Evolutionary conservation across 2,888 invertebrate species (phyloP).

Genomic region (Pterostichus madidus): DNA sequence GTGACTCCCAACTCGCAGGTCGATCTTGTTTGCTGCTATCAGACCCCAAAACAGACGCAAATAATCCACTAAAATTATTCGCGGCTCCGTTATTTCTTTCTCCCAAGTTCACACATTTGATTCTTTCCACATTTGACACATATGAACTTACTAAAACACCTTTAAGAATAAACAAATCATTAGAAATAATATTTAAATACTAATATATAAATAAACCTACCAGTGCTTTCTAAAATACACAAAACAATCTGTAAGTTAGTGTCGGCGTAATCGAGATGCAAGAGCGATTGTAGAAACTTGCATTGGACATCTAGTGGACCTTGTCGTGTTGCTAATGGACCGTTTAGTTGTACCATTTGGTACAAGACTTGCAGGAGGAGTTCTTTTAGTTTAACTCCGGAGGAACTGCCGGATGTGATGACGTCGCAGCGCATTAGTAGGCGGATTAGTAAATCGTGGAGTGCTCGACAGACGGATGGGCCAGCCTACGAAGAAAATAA

Average conservation of each 20-base stretch:
- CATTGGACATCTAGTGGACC: conserved; percentile 88
- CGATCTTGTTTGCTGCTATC: conserved; percentile 82
- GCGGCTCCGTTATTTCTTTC: conserved; percentile 79
- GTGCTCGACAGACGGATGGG: conserved; percentile 86
- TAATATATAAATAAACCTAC: conserved; percentile 75
- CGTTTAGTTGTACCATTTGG: conserved; percentile 84
- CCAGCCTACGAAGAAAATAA: conserved; percentile 82
- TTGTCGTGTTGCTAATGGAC: conserved; percentile 82
- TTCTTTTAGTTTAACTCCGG: conserved; percentile 82
- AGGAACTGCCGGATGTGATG: conserved; percentile 78
- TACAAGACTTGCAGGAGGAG: conserved; percentile 85
- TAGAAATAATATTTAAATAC: conserved; percentile 61
- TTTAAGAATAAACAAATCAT: conserved; percentile 69
- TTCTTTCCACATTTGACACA: conserved; percentile 79
- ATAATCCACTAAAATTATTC: conserved; percentile 86
- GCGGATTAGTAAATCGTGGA: conserved; percentile 85
- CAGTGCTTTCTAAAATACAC: conserved; percentile 86
- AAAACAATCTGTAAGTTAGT: conserved; percentile 86
- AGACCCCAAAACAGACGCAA: conserved; percentile 86
- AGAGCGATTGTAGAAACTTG: conserved; percentile 83
- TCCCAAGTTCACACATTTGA: conserved; percentile 79
- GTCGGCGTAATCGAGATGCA: conserved; percentile 83
- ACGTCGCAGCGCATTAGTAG: conserved; percentile 84
- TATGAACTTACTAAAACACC: conserved; percentile 79
- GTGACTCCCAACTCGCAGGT: conserved; percentile 85